phyloP scores from a whole-genome alignment of 2,797 vertebrate genomes.

The Psittacula derbiana region DNA sequence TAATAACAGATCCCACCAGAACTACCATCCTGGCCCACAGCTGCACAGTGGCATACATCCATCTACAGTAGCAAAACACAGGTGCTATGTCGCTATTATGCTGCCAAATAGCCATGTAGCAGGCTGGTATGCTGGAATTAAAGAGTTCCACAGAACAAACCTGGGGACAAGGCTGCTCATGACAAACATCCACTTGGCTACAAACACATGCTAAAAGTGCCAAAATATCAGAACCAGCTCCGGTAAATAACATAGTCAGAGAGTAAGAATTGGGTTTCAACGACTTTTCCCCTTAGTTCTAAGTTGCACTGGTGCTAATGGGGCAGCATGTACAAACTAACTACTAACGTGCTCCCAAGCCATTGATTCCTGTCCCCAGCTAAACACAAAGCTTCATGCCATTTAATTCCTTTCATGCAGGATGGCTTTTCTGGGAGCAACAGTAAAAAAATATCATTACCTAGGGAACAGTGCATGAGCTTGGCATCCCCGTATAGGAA shows the following conservation, averaged over 20 bases:
- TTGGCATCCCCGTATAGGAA: neutral
- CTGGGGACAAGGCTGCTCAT: neutral
- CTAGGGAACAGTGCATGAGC: constrained; percentile 10
- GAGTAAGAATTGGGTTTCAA: neutral
- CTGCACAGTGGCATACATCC: neutral
- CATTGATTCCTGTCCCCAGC: constrained; percentile 13
- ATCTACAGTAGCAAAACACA: neutral
- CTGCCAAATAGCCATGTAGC: neutral
- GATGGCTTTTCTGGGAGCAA: constrained; percentile 24
- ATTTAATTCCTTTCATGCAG: constrained; percentile 40
- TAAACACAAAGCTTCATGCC: constrained; percentile 3
- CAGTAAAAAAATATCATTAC: constrained; percentile 23
- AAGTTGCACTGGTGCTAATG: neutral
- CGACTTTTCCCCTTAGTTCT: neutral
- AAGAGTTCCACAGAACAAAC: constrained; percentile 25
- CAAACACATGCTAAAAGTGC: neutral
- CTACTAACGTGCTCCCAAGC: neutral
- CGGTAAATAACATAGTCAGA: neutral
- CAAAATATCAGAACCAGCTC: neutral
- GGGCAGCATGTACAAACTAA: neutral
- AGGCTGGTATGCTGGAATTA: neutral
- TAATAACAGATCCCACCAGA: neutral
- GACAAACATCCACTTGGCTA: constrained; percentile 8
- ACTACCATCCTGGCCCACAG: neutral
- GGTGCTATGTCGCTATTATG: neutral